A percentile compares a stretch with the other conserved stretches of the same genome.
phyloP scores from a whole-genome alignment of 2,888 invertebrate species.

The Melinaea marsaeus region DNA sequence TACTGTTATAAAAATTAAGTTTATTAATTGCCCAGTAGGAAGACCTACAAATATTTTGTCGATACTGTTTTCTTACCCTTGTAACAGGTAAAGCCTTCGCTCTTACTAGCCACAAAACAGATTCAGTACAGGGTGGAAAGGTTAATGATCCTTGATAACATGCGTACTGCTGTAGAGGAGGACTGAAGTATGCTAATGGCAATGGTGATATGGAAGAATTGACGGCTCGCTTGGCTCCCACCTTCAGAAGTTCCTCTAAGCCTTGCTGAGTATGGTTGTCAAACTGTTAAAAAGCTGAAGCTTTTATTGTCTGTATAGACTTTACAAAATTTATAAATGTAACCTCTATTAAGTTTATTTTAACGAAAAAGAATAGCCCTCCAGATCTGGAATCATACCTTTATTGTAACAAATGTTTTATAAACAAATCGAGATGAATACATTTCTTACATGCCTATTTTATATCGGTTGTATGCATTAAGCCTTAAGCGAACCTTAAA shows the following conservation, averaged over 20 bases:
- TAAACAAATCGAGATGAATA: too few species aligned
- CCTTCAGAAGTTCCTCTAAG: conserved; percentile 38
- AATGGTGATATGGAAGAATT: conserved; percentile 24
- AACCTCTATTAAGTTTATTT: too few species aligned
- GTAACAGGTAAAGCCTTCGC: conserved; percentile 46
- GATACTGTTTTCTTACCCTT: conserved; percentile 42
- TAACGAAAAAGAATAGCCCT: too few species aligned
- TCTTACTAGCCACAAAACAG: conserved; percentile 59
- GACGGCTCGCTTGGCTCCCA: conserved; percentile 19
- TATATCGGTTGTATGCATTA: too few species aligned
- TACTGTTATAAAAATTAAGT: too few species aligned
- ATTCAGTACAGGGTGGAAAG: conserved; percentile 57
- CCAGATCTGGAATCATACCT: too few species aligned
- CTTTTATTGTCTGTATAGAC: not conserved
- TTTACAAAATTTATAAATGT: not conserved
- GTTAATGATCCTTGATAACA: conserved; percentile 62
- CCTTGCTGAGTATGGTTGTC: conserved; percentile 47
- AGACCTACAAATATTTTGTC: not conserved
- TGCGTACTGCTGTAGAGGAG: conserved; percentile 54
- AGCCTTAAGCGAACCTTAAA: too few species aligned
- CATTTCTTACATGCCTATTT: too few species aligned
- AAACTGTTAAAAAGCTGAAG: conserved; percentile 41
- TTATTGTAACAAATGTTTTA: too few species aligned
- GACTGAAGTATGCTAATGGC: conserved; percentile 46
- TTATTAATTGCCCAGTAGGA: too few species aligned